Evolutionary conservation across 1,140 invertebrate species (phyloP), one percentile per base, ranked within the genome.

Genomic region (Chrysomallon squamiferum): DNA sequence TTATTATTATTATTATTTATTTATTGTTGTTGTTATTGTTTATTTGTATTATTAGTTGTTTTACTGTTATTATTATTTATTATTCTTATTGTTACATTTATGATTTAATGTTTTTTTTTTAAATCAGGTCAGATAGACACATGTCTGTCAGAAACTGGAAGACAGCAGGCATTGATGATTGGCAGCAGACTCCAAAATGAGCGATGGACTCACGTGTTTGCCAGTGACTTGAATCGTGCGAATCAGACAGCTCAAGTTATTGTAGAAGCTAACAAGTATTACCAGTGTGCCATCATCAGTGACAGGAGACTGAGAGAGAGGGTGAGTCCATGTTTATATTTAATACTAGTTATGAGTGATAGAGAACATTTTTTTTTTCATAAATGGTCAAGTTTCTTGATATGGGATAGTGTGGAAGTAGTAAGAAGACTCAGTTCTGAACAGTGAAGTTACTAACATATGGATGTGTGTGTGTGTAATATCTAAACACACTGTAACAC

Each of bases 161-260:
- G 77, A 22, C 62, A 68, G 35, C 84, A 86, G 62, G 83, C 82
- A 1, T 59, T 67, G 35, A 65, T 84, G 27, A 74, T 80, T 7
- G 83, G 74, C 54, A 29, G 68, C 29, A 60, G 82, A 47, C 71
- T 86, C 32, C 67, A 82, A 54, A 73, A 83, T 69, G 77, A 84
- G 18, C 72, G 71, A 18, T 86, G 79, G 62, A 81, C 81, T 29
- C 83, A 85, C 66, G 72, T 85, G 11, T 84, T 80, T 64, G 68
- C 78, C 13, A 85, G 83, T 75, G 84, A 86, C 75, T 65, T 86
- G 4, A 72, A 54, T 25, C 65, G 84, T 35, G 84, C 84, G 49
- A 62, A 69, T 63, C 71, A 79, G 59, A 83, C 81, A 59, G 80
- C 79, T 58, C 68, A 78, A 59, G 63, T 69, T 20, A 79, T 83